Evolutionary conservation across 2,113 vertebrate genomes (phyloP), one percentile per base, ranked within the genome.

Genomic region (Tupaia chinensis): DNA sequence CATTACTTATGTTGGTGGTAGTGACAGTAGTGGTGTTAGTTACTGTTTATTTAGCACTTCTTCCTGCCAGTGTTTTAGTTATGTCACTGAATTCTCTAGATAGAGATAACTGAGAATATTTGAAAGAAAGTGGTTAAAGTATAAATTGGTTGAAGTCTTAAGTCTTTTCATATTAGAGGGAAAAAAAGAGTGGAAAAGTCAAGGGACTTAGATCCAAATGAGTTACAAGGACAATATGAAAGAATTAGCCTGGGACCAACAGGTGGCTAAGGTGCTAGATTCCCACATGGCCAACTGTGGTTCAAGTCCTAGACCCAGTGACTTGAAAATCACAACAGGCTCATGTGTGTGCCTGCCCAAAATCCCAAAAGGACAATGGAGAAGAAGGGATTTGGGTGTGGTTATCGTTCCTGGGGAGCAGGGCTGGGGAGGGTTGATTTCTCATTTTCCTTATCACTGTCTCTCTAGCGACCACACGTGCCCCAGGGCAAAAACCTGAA

Each of bases 121-220:
- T 90, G 73, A 87, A 94, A 78, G 53, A 77, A 13, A 74, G 29
- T 92, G 25, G 15, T 76, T 93, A 78, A 53, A 25, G 14, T 74
- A 16, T 91, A 72, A 83, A 25, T 76, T 86, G 53, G 29, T 73
- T 91, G 61, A 88, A 60, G 16, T 76, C 56, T 94, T 91, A 94
- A 63, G 61, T 44, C 44, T 44, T 44, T 44, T 44, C 44, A 83
- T 19, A 83, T 17, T 88, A 92, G 73, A 76, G 60, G 0, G 15
- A 76, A 23, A 77, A 20, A 92, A 34, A 85, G 25, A 85, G 10
- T 9, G 76, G 14, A 92, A 29, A 80, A 14, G 79, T 84, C 12
- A 65, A 87, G 74, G 86, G 17, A 16, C 34, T 58, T 29, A 58
- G 60, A 87, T 76, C 34, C 53, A 65, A 29, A 63, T 58, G 53